Evolutionary conservation across 1,140 invertebrate genomes (phyloP), one percentile per base, ranked within the genome.

Genomic region (Drosophila teissieri): DNA sequence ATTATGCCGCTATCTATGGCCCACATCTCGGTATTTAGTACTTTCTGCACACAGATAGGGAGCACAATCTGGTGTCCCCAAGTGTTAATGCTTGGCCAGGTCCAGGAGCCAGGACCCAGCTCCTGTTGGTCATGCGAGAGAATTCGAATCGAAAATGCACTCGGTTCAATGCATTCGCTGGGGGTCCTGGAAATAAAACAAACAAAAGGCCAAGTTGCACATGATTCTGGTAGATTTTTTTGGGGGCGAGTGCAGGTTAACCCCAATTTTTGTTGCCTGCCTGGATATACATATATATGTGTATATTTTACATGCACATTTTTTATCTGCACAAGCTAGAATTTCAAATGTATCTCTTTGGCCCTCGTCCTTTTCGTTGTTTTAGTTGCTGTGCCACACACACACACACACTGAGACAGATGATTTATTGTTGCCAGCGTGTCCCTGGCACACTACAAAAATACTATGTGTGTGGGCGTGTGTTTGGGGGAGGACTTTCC

Each of bases 261-360:
- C 84, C 82, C 78, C 84, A 86, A 76, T 86, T 89, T 77, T 76
- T 76, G 64, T 76, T 63, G 70, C 58, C 56, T 42, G 44, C 52
- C 56, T 68, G 46, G 46, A 86, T 79, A 86, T 79, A 31, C 27
- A 88, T 49, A 89, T 86, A 83, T 76, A 86, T 79, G 88, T 79
- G 17, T 48, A 86, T 51, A 86, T 86, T 86, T 76, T 61, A 76
- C 75, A 89, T 88, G 84, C 70, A 79, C 76, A 76, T 76, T 89
- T 89, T 86, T 83, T 89, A 88, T 89, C 84, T 76, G 75, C 67
- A 63, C 65, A 64, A 76, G 84, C 84, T 83, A 72, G 80, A 83
- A 89, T 79, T 88, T 89, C 55, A 83, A 89, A 82, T 79, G 70
- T 89, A 88, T 86, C 78, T 82, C 69, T 67, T 57, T 36, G 63